A percentile compares a stretch with the other conserved stretches of the same genome.
These are phyloP conservation scores for Calycopis cecrops DNA, from an alignment of 1,140 invertebrate genomes.

Conservation along the genomic window DNA sequence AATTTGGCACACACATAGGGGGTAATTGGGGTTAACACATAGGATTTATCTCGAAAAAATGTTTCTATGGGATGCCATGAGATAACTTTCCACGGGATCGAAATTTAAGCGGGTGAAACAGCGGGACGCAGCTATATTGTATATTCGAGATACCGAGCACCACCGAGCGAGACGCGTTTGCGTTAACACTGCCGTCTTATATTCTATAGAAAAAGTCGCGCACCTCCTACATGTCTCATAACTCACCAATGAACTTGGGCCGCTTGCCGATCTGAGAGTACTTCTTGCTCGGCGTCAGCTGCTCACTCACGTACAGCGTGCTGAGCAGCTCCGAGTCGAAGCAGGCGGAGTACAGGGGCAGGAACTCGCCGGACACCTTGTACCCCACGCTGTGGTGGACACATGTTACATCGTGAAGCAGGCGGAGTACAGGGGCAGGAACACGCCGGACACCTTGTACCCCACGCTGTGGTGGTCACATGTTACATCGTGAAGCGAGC, in stretches of 20 bases:
- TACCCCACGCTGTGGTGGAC: constrained; percentile 39
- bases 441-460: constrained; percentile 32
- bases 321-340: constrained; percentile 32
- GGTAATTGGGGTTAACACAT: too few relatives aligned
- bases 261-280: constrained; percentile 26
- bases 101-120: too few relatives aligned
- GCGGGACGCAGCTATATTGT: too few relatives aligned
- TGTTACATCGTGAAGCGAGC: constrained; percentile 26
- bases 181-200: too few relatives aligned
- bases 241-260: constrained; percentile 41
- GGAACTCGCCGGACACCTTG: constrained; percentile 29
- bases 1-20: too few relatives aligned
- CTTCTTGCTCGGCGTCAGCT: constrained; percentile 28
- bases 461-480: constrained; percentile 33
- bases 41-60: too few relatives aligned
- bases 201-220: too few relatives aligned
- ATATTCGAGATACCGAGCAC: too few relatives aligned
- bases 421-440: constrained; percentile 40
- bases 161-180: too few relatives aligned
- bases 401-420: constrained; percentile 21
- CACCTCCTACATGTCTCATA: background rate
- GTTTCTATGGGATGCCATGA: too few relatives aligned
- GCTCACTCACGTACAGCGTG: constrained; percentile 44
- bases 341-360: constrained; percentile 43
- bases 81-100: too few relatives aligned